Percentiles rank a stretch among this genome's conserved stretches.
Conservation (phyloP, 2,797 vertebrate species). For the Coreius guichenoti region DNA sequence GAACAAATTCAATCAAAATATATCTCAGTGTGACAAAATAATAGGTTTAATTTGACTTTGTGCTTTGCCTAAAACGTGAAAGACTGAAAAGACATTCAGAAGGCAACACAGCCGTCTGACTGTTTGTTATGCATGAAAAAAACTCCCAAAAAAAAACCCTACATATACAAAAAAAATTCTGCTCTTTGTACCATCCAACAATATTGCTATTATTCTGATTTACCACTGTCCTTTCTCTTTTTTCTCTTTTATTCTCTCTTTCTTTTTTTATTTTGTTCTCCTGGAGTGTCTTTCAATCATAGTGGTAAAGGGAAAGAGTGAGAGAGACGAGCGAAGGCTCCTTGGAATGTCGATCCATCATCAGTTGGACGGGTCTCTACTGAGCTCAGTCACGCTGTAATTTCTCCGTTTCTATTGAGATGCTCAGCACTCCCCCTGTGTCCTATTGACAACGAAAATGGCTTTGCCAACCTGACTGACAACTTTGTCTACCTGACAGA, state of each 20-base stretch:
- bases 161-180: neutral
- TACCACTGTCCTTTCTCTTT: neutral
- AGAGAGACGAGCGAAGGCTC: conserved; percentile 30
- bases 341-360: conserved; percentile 80
- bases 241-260: neutral
- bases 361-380: conserved; percentile 78
- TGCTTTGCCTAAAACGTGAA: neutral
- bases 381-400: conserved; percentile 81
- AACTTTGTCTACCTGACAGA: conserved; percentile 83
- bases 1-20: neutral
- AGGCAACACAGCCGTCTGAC: neutral
- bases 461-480: conserved; percentile 83
- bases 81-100: neutral
- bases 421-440: conserved; percentile 72
- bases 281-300: conserved; percentile 48
- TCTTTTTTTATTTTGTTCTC: neutral
- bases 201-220: neutral
- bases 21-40: neutral
- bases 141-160: neutral
- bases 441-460: conserved; percentile 83
- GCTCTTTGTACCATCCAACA: neutral
- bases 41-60: neutral
- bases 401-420: conserved; percentile 79
- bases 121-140: neutral
- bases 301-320: neutral